Base-by-base conservation (phyloP, 2,113 vertebrate species). In the Plecturocebus donacophilus region DNA sequence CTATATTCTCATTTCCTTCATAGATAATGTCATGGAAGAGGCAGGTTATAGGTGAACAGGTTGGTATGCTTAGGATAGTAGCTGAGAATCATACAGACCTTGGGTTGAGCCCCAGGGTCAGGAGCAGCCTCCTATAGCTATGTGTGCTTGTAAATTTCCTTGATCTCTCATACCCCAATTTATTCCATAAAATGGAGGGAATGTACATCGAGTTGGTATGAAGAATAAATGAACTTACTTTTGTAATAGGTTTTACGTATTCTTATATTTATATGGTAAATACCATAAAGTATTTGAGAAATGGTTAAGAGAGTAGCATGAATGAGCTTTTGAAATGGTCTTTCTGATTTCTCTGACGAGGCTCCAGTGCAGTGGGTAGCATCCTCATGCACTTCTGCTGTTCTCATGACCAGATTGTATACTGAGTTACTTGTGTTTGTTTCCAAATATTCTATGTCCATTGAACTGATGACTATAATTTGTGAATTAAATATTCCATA, bases 401-500 rank as follows among this genome's bases (percentile, higher is more conserved):
- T 82, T 87, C 42, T 76, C 56, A 38, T 12, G 16, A 91, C 0
- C 88, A 56, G 88, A 30, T n/a, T 64, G 68, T 8, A 40, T 4
- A 20, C 52, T 75, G 58, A 19, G 38, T 73, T 45, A 40, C 42
- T 35, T 70, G 61, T 80, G 6, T 66, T 82, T 96, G 32, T 66
- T 79, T 70, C 35, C 12, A 73, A 85, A 87, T 76, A 42, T 61
- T 85, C 52, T 61, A 13, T 70, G 5, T 85, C 81, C 77, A 23
- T 20, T 82, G 73, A 91, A 82, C 54, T 83, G 54, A 70, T 92
- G 27, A 90, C 68, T 42, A 8, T 35, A 84, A 84, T 84, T 83
- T 73, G 40, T 61, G 49, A 66, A 81, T 81, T 88, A 77, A 90
- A 75, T 66, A 87, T 71, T 58, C 45, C 16, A 79, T 66, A 86